Evolutionary conservation across 2,797 vertebrate species (phyloP).

Genomic region (Sebastes wilsoni): DNA sequence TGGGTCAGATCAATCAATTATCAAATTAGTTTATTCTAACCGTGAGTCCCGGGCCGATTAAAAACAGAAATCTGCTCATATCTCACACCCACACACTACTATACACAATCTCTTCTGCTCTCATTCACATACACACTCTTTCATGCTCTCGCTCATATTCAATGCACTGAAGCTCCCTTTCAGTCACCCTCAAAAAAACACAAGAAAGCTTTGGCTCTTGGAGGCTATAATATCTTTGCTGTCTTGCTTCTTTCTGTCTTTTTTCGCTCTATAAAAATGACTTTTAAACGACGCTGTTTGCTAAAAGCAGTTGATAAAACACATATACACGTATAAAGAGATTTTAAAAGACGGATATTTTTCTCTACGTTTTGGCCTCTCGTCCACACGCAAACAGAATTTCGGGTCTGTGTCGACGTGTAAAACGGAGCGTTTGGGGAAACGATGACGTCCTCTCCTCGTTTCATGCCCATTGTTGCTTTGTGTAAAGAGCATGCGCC

Average conservation of each 20-base stretch:
- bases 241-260: not conserved
- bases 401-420: too few relatives aligned
- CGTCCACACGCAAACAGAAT: too few relatives aligned
- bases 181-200: not conserved
- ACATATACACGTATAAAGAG: too few relatives aligned
- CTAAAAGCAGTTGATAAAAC: not conserved
- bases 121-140: not conserved
- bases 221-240: not conserved
- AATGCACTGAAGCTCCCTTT: constrained; percentile 3
- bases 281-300: not conserved
- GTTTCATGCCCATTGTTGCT: too few relatives aligned
- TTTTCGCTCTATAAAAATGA: not conserved
- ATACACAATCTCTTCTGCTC: constrained; percentile 4
- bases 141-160: not conserved
- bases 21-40: constrained; percentile 30
- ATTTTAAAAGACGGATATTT: too few relatives aligned
- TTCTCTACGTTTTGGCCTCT: too few relatives aligned
- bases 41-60: not conserved
- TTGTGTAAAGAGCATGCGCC: too few relatives aligned
- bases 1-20: constrained; percentile 43
- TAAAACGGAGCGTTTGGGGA: too few relatives aligned
- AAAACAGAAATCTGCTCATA: constrained; percentile 5
- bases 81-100: not conserved
- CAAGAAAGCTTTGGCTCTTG: not conserved
- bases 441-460: too few relatives aligned